These are phyloP conservation scores for Ectobius pallidus DNA, from an alignment of 2,888 invertebrate species.

Conservation along the genomic window DNA sequence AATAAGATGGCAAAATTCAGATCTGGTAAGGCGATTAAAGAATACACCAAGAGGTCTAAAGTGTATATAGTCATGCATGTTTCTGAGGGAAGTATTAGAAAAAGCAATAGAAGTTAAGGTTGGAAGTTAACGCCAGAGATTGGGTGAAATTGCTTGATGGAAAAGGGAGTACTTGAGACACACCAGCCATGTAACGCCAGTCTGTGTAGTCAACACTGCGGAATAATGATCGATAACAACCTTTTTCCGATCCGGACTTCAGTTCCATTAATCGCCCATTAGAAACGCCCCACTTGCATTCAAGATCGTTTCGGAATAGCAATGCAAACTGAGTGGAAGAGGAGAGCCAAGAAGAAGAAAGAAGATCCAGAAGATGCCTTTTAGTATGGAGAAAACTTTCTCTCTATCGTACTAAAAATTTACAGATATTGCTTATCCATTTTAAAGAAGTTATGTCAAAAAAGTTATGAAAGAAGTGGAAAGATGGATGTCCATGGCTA, in stretches of 20 bases:
- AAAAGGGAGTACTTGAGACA: neutral
- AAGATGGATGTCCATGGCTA: too few species aligned
- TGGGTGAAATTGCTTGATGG: neutral
- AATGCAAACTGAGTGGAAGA: neutral
- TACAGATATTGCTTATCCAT: too few species aligned
- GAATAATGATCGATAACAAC: slow-evolving; percentile 20
- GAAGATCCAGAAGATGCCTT: neutral
- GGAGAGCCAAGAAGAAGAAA: neutral
- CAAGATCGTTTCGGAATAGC: neutral
- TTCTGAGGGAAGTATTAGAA: neutral
- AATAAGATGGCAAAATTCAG: neutral
- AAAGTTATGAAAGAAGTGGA: too few species aligned
- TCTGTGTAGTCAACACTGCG: neutral
- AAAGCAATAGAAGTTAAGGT: neutral
- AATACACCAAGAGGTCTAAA: neutral
- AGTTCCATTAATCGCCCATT: slow-evolving; percentile 25
- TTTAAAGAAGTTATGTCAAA: too few species aligned
- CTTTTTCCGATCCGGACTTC: slow-evolving; percentile 19
- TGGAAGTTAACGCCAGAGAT: neutral
- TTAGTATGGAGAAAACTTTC: too few species aligned
- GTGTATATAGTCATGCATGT: neutral
- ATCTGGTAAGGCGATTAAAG: neutral
- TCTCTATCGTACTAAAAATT: too few species aligned
- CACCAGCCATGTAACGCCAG: neutral
- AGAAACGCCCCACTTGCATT: slow-evolving; percentile 19